phyloP scores from a whole-genome alignment of 37 sponge, comb jelly and placozoan species.

The Aplysina aerophoba region DNA sequence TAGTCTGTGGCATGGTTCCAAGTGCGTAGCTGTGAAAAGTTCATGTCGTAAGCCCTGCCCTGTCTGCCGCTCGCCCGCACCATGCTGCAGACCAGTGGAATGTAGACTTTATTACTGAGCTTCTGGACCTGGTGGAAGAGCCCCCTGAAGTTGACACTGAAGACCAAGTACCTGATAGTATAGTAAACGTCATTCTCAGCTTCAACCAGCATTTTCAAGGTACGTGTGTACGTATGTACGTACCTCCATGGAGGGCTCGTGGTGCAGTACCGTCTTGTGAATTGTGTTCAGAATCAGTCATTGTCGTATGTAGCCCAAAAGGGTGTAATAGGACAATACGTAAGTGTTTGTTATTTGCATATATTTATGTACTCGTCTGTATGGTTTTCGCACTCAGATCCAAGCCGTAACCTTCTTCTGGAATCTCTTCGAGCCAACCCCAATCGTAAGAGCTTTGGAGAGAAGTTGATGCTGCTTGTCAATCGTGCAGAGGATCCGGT shows the following conservation, averaged over 20 bases:
- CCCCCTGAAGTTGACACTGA: conserved; percentile 61
- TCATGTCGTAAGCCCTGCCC: no score
- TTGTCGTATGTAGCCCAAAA: no score
- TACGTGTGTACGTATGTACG: background rate
- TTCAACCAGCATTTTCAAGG: conserved; percentile 87
- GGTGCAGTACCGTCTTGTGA: no score
- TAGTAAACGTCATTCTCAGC: conserved; percentile 71
- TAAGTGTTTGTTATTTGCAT: background rate
- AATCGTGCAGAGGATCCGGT: conserved; percentile 93
- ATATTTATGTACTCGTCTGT: background rate
- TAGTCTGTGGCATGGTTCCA: no score
- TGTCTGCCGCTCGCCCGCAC: no score
- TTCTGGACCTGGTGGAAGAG: conserved; percentile 77
- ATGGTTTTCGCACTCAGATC: conserved; percentile 43
- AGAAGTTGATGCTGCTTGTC: conserved; percentile 83
- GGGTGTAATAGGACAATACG: no score
- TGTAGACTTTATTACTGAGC: conserved; percentile 66
- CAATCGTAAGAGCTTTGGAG: conserved; percentile 68
- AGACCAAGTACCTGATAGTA: conserved; percentile 71
- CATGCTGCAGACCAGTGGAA: conserved; percentile 67
- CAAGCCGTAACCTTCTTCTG: conserved; percentile 76
- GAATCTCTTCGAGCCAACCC: conserved; percentile 45
- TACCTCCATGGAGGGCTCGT: no score
- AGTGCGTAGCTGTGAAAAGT: no score
- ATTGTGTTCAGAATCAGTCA: no score